A percentile compares a stretch with the other conserved stretches of the same genome.
phyloP scores from a whole-genome alignment of 2,113 vertebrate genomes.

The Lucifuga dentata region DNA sequence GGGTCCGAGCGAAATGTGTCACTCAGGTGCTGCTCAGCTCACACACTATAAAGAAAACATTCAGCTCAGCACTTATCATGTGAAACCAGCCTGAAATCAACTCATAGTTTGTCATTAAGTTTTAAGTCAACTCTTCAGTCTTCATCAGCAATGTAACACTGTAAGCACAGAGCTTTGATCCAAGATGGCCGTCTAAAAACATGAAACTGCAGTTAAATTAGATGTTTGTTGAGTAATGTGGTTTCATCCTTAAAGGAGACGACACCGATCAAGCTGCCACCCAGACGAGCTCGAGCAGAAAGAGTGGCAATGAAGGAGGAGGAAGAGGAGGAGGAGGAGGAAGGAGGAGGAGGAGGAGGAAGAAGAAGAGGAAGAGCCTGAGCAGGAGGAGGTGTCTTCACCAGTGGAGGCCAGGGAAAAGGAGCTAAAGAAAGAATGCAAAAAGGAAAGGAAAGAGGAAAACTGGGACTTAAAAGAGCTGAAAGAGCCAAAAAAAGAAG shows the following conservation, averaged over 20 bases:
- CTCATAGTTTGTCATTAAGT: too few species aligned
- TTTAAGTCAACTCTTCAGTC: too few species aligned
- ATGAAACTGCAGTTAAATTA: too few species aligned
- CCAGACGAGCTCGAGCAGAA: slow-evolving; percentile 87
- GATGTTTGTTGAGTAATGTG: slow-evolving; percentile 32
- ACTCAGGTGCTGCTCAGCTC: too few species aligned
- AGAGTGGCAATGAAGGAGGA: slow-evolving; percentile 77
- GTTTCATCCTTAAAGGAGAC: slow-evolving; percentile 79
- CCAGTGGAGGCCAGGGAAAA: slow-evolving; percentile 85
- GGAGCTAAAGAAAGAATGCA: slow-evolving; percentile 88
- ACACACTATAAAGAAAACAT: too few species aligned
- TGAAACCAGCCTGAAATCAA: too few species aligned
- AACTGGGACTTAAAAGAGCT: slow-evolving; percentile 89
- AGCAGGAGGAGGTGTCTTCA: slow-evolving; percentile 81
- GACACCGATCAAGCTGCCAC: slow-evolving; percentile 82
- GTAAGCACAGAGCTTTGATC: too few species aligned
- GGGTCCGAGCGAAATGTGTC: too few species aligned
- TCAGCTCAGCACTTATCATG: too few species aligned
- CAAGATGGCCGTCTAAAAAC: too few species aligned
- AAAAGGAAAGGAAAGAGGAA: slow-evolving; percentile 89
- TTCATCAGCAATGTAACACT: too few species aligned
- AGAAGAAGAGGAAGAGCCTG: slow-evolving; percentile 68
- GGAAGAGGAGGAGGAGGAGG: slow-evolving; percentile 60
- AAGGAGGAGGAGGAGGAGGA: slow-evolving; percentile 76
- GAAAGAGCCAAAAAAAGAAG: slow-evolving; percentile 89